Evolutionary conservation across 2,888 invertebrate species (phyloP).

Genomic region (Acanthopleura granulata): DNA sequence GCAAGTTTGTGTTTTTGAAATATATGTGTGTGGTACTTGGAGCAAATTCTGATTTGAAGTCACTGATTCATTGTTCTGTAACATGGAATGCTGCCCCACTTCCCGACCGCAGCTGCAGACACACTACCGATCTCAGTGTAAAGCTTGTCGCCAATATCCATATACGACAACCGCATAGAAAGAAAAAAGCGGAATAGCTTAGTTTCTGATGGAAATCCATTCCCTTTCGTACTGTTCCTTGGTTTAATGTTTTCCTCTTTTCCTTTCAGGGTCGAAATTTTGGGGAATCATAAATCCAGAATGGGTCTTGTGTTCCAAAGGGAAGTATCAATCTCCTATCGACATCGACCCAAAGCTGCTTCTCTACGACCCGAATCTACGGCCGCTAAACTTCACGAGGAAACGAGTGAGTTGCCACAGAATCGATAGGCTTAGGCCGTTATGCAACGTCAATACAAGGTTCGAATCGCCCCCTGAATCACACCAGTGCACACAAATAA

Average conservation of each 20-base stretch:
- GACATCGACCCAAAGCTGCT: constrained; percentile 85
- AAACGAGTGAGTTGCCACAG: constrained; percentile 79
- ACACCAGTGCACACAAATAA: not conserved
- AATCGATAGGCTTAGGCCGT: not conserved
- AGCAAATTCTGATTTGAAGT: no score
- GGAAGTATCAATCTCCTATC: constrained; percentile 80
- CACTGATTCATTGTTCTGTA: no score
- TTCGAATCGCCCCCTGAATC: not conserved
- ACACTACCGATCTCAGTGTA: no score
- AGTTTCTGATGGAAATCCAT: no score
- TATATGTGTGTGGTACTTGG: no score
- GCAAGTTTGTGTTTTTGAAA: no score
- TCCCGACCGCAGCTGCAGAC: no score
- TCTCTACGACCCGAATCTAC: constrained; percentile 95
- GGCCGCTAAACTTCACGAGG: constrained; percentile 92
- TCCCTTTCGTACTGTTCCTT: no score
- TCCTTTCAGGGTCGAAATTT: constrained; percentile 89
- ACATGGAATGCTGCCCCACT: no score
- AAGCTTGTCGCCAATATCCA: no score
- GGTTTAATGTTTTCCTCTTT: not conserved
- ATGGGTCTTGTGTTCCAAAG: constrained; percentile 97
- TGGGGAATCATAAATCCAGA: constrained; percentile 99
- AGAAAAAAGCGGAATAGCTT: no score
- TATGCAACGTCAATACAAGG: not conserved
- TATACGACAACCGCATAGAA: no score